A percentile compares a stretch with the other conserved stretches of the same genome.
Conservation (phyloP, 2,888 invertebrate genomes). For the Augochlorella aurata region DNA sequence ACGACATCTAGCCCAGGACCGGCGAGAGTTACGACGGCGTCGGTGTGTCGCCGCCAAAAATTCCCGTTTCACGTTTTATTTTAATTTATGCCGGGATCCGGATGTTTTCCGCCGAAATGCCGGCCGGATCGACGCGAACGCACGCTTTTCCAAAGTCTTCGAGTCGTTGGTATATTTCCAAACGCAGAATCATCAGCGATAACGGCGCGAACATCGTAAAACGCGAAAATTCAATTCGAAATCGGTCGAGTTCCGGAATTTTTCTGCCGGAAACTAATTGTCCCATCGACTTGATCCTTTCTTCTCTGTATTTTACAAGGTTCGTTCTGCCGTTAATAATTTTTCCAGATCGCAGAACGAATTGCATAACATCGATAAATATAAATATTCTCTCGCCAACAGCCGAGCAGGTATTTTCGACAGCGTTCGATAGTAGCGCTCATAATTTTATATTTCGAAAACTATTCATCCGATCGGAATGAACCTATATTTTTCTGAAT, state of each 20-base stretch:
- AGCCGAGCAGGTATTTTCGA: too few species aligned
- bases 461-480: neutral
- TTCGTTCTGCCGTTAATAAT: too few species aligned
- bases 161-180: neutral
- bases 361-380: too few species aligned
- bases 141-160: neutral
- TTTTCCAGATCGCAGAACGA: too few species aligned
- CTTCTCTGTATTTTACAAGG: too few species aligned
- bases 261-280: too few species aligned
- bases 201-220: too few species aligned
- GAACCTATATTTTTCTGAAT: neutral
- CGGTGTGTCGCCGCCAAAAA: slow-evolving; percentile 38
- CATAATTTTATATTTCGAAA: neutral
- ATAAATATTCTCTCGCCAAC: too few species aligned
- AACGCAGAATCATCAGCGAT: neutral
- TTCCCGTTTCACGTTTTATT: slow-evolving; percentile 36
- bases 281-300: too few species aligned
- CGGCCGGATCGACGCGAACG: neutral
- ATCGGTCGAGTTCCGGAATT: too few species aligned
- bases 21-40: slow-evolving; percentile 59
- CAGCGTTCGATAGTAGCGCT: neutral
- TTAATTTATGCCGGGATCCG: slow-evolving; percentile 40
- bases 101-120: neutral
- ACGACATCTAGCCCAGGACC: slow-evolving; percentile 41
- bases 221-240: too few species aligned